Conservation (phyloP, 2,113 vertebrate species). For the Ramphastos sulfuratus region DNA sequence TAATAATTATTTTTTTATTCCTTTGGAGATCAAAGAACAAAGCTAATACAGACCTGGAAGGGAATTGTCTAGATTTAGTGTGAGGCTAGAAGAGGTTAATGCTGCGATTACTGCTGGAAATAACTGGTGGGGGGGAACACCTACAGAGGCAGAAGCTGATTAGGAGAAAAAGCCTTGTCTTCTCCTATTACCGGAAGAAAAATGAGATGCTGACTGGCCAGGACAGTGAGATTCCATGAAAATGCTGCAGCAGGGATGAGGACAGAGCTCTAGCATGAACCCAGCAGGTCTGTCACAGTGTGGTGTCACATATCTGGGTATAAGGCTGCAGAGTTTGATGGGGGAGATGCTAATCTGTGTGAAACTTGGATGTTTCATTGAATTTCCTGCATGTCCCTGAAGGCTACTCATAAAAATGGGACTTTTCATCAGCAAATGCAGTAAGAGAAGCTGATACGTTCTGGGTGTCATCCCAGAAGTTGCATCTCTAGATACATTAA, state of each 20-base stretch:
- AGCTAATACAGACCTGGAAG: not conserved
- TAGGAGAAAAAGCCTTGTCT: not conserved
- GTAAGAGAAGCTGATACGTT: not conserved
- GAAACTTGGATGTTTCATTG: not conserved
- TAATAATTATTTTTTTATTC: not conserved
- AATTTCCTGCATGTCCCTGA: not conserved
- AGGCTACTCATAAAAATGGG: not conserved
- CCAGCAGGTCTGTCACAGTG: not conserved
- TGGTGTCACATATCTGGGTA: not conserved
- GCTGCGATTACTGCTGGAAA: not conserved
- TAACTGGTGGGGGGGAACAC: not conserved
- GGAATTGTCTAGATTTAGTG: not conserved
- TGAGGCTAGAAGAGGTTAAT: not conserved
- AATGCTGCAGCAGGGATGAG: not conserved
- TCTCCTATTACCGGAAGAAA: not conserved
- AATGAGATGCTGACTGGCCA: not conserved
- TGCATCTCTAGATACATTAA: not conserved
- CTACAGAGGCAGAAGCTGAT: not conserved
- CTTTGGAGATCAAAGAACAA: not conserved
- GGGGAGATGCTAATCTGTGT: not conserved
- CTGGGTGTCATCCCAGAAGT: not conserved
- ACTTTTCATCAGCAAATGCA: not conserved
- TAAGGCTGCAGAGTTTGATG: not conserved
- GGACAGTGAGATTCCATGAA: not conserved
- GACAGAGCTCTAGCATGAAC: fast-evolving